Percentiles rank a stretch among this genome's conserved stretches.
These are phyloP conservation scores for Euzophera pinguis DNA, from an alignment of 2,888 invertebrate genomes.

Conservation along the genomic window DNA sequence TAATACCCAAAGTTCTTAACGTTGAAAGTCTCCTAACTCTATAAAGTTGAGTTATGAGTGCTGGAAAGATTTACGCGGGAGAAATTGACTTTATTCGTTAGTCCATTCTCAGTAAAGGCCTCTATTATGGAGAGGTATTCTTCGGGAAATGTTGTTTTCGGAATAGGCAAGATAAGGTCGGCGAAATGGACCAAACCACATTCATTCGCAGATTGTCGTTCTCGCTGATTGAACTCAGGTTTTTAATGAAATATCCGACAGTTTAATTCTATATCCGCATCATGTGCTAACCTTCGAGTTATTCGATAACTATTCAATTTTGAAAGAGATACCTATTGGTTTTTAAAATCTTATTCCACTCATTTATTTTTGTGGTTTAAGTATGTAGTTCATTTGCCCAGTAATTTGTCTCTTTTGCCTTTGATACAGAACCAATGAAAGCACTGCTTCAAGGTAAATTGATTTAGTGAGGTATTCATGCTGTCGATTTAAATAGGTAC, in stretches of 20 bases:
- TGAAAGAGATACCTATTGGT: too few relatives aligned
- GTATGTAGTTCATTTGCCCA: too few relatives aligned
- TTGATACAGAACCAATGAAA: too few relatives aligned
- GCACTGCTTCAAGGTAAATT: too few relatives aligned
- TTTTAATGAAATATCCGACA: not conserved
- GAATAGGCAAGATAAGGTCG: conserved; percentile 44
- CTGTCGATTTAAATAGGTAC: too few relatives aligned
- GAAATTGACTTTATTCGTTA: conserved; percentile 71
- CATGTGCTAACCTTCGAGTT: too few relatives aligned
- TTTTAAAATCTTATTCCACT: too few relatives aligned
- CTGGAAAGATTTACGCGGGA: conserved; percentile 62
- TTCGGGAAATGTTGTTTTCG: conserved; percentile 57
- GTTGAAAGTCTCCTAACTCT: conserved; percentile 61
- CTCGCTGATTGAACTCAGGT: not conserved
- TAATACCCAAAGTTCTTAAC: conserved; percentile 26
- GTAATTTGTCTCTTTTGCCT: too few relatives aligned
- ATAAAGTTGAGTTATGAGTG: conserved; percentile 70
- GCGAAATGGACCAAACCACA: conserved; percentile 46
- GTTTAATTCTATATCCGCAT: too few relatives aligned
- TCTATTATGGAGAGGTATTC: conserved; percentile 60
- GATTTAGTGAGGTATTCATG: too few relatives aligned
- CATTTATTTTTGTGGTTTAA: too few relatives aligned
- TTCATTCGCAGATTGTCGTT: conserved; percentile 28
- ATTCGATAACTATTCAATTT: too few relatives aligned
- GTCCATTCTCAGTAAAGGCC: conserved; percentile 56